phyloP scores from a whole-genome alignment of 2,797 vertebrate species.

The Coendou prehensilis region DNA sequence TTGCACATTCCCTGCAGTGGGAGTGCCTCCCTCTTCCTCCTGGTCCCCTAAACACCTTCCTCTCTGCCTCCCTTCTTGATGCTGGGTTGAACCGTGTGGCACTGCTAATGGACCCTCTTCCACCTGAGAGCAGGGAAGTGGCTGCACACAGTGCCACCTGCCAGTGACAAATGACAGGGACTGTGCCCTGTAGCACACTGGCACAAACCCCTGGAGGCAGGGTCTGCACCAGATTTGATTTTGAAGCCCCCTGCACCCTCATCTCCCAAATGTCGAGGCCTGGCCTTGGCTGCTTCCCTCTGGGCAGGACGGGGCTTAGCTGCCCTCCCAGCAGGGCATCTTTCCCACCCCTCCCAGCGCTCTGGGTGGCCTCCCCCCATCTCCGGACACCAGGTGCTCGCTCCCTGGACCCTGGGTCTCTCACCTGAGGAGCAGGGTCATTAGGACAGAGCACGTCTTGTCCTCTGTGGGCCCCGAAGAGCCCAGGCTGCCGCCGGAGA shows the following conservation, averaged over 20 bases:
- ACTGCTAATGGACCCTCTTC: background rate
- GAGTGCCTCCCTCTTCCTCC: background rate
- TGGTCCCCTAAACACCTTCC: fast-evolving
- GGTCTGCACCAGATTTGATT: background rate
- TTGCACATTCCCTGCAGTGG: fast-evolving
- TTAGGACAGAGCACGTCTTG: background rate
- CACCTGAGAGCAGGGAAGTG: background rate
- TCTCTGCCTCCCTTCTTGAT: background rate
- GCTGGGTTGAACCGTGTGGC: background rate
- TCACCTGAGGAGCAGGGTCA: too few relatives aligned
- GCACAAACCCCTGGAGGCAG: background rate
- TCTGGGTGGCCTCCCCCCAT: background rate
- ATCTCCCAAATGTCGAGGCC: fast-evolving
- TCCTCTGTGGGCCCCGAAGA: background rate
- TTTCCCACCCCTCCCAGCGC: fast-evolving
- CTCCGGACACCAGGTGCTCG: background rate
- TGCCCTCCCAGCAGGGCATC: background rate
- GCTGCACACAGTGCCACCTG: background rate
- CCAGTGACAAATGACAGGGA: fast-evolving
- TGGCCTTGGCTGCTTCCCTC: too few relatives aligned
- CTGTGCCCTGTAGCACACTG: fast-evolving
- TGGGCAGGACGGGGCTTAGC: fast-evolving
- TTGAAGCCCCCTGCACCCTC: background rate
- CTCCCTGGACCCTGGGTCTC: background rate
- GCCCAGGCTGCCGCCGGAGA: background rate